Base-by-base conservation (phyloP, 1,140 invertebrate species). In the Piezodorus guildinii region DNA sequence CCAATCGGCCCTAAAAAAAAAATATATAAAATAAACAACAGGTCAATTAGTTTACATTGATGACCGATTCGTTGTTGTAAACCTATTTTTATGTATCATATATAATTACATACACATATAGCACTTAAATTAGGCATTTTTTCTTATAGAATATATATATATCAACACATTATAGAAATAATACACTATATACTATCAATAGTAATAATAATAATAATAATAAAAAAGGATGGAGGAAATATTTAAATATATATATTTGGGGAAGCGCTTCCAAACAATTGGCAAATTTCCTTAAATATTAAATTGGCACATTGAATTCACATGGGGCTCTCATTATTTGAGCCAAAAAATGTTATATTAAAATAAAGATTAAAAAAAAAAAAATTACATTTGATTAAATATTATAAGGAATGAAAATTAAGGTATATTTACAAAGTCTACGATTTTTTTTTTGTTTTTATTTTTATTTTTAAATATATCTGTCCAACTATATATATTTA, bases 131-230 rank as follows among this genome's bases (percentile, higher is more conserved):
- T 64, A 64, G 63, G 52, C 34, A 23, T 63, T 63, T 59, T n/a
- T 45, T 64, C 45, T 51, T 64, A 64, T 64, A 64, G 63, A 64
- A 64, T 64, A 64, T 64, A 58, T 60, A 64, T 64, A 52, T 63
- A 21, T 64, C 63, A 64, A 64, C 63, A 64, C 63, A 64, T 64
- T 44, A 64, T 64, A 64, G 51, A 63, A 39, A 64, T 58, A 64
- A 44, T 56, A 64, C 34, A 58, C 52, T 63, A 39, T 62, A 62
- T 58, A 27, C 19, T 64, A 64, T 59, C n/a, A 39, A 39, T 39
- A 39, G 34, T 39, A 39, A 64, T 30, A 21, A 25, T 58, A 56
- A 64, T 64, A n/a, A 56, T 64, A 64, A 64, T 27, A 62, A 63
- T 62, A 62, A 62, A 62, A 62, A 62, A 62, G 60, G 60, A 62